Percentiles rank a stretch among this genome's conserved stretches.
Conservation (phyloP, 1,140 invertebrate species). For the Popillia japonica region DNA sequence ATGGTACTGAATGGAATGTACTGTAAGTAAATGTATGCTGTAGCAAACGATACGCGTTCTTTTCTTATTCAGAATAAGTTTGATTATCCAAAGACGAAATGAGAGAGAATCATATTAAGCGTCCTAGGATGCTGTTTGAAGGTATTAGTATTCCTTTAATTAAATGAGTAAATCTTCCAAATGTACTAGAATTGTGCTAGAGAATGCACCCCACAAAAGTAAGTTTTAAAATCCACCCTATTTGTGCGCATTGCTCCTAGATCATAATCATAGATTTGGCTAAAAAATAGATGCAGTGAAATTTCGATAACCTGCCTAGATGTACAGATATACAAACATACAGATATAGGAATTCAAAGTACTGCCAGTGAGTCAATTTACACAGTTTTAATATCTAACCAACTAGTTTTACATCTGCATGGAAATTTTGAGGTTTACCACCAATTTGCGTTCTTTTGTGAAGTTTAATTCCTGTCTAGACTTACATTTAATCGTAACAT, state of each 20-base stretch:
- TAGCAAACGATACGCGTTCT: too few species aligned
- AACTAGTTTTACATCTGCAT: neutral
- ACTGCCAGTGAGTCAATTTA: neutral
- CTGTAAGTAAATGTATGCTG: too few species aligned
- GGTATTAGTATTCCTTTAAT: too few species aligned
- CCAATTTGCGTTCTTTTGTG: neutral
- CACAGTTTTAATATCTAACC: neutral
- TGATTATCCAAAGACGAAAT: too few species aligned
- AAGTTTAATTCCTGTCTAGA: neutral
- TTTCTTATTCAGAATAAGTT: too few species aligned
- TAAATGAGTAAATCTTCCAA: too few species aligned
- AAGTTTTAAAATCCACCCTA: neutral
- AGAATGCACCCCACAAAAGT: too few species aligned
- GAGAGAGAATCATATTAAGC: too few species aligned
- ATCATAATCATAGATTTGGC: neutral
- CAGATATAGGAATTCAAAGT: neutral
- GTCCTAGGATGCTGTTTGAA: too few species aligned
- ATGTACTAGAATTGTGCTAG: too few species aligned
- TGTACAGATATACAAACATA: neutral
- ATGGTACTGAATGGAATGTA: too few species aligned
- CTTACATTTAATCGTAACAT: neutral
- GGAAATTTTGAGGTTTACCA: conserved; percentile 8
- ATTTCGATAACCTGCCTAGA: neutral
- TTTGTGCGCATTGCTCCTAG: neutral
- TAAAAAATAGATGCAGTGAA: neutral